phyloP scores from a whole-genome alignment of 2,113 vertebrate species.

The Alethe castanea region DNA sequence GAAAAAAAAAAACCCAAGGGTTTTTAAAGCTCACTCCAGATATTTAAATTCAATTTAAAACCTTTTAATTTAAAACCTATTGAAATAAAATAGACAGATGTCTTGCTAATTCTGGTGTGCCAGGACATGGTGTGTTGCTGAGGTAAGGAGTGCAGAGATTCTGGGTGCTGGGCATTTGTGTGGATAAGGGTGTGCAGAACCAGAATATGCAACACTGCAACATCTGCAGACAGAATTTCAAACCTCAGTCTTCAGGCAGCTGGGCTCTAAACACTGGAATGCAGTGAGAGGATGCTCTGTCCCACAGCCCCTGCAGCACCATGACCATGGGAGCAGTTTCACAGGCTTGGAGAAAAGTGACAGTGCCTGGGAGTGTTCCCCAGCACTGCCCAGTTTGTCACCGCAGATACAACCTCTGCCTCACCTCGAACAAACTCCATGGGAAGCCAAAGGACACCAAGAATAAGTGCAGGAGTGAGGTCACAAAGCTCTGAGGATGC shows the following conservation, averaged over 20 bases:
- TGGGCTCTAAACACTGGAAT: not conserved
- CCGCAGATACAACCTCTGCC: not conserved
- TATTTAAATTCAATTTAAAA: not conserved
- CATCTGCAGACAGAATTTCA: not conserved
- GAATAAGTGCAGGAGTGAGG: not conserved
- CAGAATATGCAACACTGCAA: not conserved
- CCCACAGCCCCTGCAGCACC: rapidly evolving
- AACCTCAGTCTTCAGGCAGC: not conserved
- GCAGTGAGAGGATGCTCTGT: not conserved
- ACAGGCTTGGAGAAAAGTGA: not conserved
- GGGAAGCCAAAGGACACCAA: not conserved
- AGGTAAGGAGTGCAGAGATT: not conserved
- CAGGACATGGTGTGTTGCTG: not conserved
- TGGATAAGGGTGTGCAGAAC: not conserved
- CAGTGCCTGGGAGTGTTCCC: not conserved
- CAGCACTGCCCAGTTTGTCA: not conserved
- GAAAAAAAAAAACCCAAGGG: not conserved
- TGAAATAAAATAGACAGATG: not conserved
- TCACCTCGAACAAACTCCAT: not conserved
- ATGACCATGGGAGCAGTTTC: rapidly evolving
- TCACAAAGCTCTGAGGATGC: not conserved
- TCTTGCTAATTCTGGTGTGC: not conserved
- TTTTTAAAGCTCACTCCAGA: not conserved
- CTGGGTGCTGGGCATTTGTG: not conserved
- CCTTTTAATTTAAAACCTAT: not conserved